Evolutionary conservation across 2,888 invertebrate genomes (phyloP), one percentile per base, ranked within the genome.

Genomic region (Aelia acuminata): DNA sequence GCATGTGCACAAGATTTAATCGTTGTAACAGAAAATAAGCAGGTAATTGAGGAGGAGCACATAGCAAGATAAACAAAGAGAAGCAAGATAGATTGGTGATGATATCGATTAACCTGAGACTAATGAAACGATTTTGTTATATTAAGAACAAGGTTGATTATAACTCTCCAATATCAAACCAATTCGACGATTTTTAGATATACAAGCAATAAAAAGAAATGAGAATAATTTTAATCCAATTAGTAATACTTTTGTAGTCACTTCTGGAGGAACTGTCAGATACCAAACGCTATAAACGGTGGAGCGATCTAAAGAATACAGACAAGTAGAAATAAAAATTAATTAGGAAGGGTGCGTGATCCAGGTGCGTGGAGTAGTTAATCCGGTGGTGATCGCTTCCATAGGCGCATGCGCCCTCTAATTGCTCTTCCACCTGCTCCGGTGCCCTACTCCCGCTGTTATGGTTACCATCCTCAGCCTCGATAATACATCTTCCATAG

Each of bases 281-380:
- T 20, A 84, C 70, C 11, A 39, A 22, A 5, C 1, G 39, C 22
- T 22, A 75, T 39, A 75, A 75, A 35, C 18, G 31, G 75, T 18
- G 13, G 0, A 43, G 39, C n/a, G 35, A 13, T 15, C 43, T 31
- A 50, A 63, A 84, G 84, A 57, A 84, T 53, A 88, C 84, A 57
- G 84, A 57, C 31, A 31, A 50, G 75, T 2, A 35, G 39, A 8
- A 53, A 86, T 43, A 47, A 86, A 53, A 47, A 57, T 86, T 47
- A 50, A 57, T 86, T 49, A 50, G 53, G 39, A 20, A 10, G 4
- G 22, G 26, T 49, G 48, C 31, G 48, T 31, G 49, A 48, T n/a
- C 31, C 49, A 84, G 84, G 84, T 49, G 49, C 48, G 20, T 1
- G 0, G 48, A 48, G 43, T 20, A 22, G 39, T 26, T 49, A 84